These are phyloP conservation scores for Dallia pectoralis DNA, from an alignment of 2,797 vertebrate species.

Conservation along the genomic window DNA sequence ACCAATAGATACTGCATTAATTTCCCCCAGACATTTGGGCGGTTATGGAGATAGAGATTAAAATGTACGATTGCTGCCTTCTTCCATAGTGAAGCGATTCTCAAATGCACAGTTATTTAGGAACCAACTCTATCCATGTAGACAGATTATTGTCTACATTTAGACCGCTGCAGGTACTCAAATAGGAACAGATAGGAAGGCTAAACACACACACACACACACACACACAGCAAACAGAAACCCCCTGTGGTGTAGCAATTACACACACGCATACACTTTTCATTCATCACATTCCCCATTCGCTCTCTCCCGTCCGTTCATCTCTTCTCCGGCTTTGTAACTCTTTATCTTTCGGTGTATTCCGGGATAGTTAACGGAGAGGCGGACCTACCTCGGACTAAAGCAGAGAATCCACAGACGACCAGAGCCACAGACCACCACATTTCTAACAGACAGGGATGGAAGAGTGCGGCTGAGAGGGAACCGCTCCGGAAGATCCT, in stretches of 20 bases:
- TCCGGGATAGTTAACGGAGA: neutral
- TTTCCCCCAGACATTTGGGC: neutral
- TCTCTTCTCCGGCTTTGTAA: neutral
- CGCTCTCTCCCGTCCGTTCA: neutral
- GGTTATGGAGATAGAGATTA: neutral
- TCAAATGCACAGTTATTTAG: conserved; percentile 30
- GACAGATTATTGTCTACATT: neutral
- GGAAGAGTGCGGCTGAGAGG: conserved; percentile 40
- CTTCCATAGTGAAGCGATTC: conserved; percentile 35
- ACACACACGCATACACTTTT: conserved; percentile 26
- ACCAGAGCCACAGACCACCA: conserved; percentile 75
- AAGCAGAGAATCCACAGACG: conserved; percentile 72
- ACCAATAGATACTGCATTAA: neutral
- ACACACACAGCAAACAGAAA: conserved; percentile 42
- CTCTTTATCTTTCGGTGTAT: neutral
- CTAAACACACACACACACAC: neutral
- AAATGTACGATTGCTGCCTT: conserved; percentile 46
- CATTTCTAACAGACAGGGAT: conserved; percentile 68
- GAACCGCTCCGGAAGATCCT: conserved; percentile 39
- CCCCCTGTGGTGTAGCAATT: conserved; percentile 45
- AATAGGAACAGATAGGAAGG: conserved; percentile 2
- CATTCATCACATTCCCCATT: neutral
- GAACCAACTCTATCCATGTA: conserved; percentile 36
- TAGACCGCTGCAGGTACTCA: neutral
- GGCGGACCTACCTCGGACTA: conserved; percentile 67